These are phyloP conservation scores for Archivesica marissinica DNA, from an alignment of 1,140 invertebrate species.

Conservation along the genomic window DNA sequence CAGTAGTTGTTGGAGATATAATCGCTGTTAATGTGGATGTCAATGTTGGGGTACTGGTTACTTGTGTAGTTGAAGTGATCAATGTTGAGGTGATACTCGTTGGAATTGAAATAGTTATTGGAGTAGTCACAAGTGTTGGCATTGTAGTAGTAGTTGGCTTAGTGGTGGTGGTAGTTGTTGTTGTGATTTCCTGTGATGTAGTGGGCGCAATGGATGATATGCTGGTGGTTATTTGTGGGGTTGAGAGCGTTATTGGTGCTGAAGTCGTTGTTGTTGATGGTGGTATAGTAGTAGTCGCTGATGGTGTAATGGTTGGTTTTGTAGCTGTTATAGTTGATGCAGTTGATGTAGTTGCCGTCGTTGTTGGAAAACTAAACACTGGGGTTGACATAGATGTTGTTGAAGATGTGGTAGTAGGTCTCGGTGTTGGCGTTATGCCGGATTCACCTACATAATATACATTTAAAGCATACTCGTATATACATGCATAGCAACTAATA, in stretches of 20 bases:
- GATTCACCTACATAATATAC: too few species aligned
- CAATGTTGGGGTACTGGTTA: background rate
- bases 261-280: background rate
- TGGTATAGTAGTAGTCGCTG: background rate
- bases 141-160: background rate
- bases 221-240: background rate
- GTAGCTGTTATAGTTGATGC: background rate
- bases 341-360: background rate
- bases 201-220: background rate
- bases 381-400: background rate
- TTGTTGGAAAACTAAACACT: background rate
- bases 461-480: too few species aligned
- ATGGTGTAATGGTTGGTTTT: background rate
- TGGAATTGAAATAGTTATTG: background rate
- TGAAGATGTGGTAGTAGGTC: background rate
- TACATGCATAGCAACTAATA: too few species aligned
- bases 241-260: background rate
- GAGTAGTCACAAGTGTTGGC: background rate
- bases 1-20: background rate
- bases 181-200: background rate
- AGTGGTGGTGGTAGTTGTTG: background rate
- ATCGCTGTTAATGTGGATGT: background rate
- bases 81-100: background rate
- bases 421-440: too few species aligned
- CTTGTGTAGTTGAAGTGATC: background rate